These are phyloP conservation scores for Euleptes europaea DNA, from an alignment of 2,113 vertebrate species.

Conservation along the genomic window DNA sequence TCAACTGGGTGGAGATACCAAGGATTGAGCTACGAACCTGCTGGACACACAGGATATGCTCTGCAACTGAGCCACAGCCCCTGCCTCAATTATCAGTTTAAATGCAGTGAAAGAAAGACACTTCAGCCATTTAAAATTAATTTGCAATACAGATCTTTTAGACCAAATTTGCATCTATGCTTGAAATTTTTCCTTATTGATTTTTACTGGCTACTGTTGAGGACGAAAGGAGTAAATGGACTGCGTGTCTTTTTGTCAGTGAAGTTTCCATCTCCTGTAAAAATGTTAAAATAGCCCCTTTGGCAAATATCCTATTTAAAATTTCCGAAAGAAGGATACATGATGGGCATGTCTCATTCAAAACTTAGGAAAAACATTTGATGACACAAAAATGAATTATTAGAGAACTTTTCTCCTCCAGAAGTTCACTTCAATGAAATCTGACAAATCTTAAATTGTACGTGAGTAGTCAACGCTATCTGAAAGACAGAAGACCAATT, in stretches of 20 bases:
- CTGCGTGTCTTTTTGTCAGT: not conserved
- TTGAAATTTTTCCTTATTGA: not conserved
- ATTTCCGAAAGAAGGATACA: not conserved
- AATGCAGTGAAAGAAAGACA: not conserved
- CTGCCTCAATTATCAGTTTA: not conserved
- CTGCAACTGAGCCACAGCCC: too few relatives aligned
- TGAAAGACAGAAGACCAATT: not conserved
- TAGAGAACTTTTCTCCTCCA: not conserved
- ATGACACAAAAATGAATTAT: slow-evolving; percentile 18
- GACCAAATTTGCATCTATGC: not conserved
- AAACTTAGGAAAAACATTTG: not conserved
- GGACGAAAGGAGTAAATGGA: not conserved
- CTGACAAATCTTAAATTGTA: slow-evolving; percentile 9
- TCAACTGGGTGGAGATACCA: too few relatives aligned
- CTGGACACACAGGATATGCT: too few relatives aligned
- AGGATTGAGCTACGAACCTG: too few relatives aligned
- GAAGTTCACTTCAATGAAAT: not conserved
- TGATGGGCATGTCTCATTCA: not conserved
- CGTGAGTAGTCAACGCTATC: not conserved
- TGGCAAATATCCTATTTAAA: not conserved
- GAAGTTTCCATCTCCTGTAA: not conserved
- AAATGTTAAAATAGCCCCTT: not conserved
- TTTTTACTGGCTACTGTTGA: not conserved
- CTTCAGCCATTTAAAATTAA: not conserved
- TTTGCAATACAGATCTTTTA: not conserved